Conservation (phyloP, 2,888 invertebrate species). For the Scaptomyza reducta region DNA sequence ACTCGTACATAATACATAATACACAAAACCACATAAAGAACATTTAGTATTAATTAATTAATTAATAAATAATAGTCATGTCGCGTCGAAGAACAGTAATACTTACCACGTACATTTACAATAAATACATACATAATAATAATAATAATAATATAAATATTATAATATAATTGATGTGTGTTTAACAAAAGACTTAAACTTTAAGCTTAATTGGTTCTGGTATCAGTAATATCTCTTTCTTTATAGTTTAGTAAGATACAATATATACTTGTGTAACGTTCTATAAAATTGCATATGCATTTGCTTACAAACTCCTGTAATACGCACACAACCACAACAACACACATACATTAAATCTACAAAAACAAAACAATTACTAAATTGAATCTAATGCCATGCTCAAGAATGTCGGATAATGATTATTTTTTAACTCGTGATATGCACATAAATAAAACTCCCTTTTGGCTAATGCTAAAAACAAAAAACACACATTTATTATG, state of each 20-base stretch:
- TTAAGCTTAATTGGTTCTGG: conserved; percentile 73
- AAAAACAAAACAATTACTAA: conserved; percentile 45
- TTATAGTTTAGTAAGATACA: conserved; percentile 45
- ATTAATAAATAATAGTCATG: conserved; percentile 14
- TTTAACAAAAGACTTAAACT: conserved; percentile 62
- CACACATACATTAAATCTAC: conserved; percentile 1
- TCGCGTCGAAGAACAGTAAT: conserved; percentile 12
- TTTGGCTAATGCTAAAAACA: conserved; percentile 39
- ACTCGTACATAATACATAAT: conserved; percentile 27
- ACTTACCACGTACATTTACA: conserved; percentile 17
- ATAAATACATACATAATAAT: background rate
- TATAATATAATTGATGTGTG: conserved; percentile 46
- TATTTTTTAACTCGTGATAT: conserved; percentile 41
- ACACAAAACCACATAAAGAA: conserved; percentile 14
- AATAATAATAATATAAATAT: conserved; percentile 7
- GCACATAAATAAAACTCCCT: conserved; percentile 42
- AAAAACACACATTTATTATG: conserved; percentile 8
- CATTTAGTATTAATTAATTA: conserved; percentile 26
- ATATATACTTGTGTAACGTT: conserved; percentile 62
- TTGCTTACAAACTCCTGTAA: conserved; percentile 52
- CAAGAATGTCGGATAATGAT: conserved; percentile 49
- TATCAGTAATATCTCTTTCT: conserved; percentile 59
- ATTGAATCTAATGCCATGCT: conserved; percentile 63
- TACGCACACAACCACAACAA: conserved; percentile 28
- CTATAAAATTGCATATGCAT: conserved; percentile 74